These are phyloP conservation scores for Meghimatium bilineatum DNA, from an alignment of 2,888 invertebrate species.

Conservation along the genomic window DNA sequence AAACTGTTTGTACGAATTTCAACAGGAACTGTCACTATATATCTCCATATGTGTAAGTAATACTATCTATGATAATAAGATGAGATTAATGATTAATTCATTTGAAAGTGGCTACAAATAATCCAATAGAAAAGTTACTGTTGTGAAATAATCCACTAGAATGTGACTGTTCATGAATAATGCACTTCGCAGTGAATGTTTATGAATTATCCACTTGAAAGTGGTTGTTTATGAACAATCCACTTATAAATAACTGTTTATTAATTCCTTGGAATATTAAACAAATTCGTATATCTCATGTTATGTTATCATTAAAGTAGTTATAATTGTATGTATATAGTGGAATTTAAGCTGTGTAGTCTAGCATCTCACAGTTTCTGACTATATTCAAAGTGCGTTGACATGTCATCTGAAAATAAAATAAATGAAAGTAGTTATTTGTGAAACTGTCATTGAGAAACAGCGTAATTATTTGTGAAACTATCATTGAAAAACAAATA, in stretches of 20 bases:
- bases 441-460: too few species aligned
- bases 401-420: neutral
- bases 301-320: neutral
- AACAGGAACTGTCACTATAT: neutral
- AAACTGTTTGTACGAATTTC: neutral
- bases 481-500: too few species aligned
- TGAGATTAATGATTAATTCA: too few species aligned
- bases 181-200: too few species aligned
- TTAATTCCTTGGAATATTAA: neutral
- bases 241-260: neutral
- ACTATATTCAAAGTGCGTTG: neutral
- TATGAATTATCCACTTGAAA: too few species aligned
- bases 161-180: too few species aligned
- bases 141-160: too few species aligned
- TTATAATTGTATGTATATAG: neutral
- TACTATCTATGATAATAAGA: neutral
- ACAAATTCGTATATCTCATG: neutral
- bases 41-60: neutral
- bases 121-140: too few species aligned
- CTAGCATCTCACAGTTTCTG: neutral
- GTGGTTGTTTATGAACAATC: too few species aligned
- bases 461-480: too few species aligned
- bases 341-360: neutral
- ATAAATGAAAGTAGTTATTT: neutral
- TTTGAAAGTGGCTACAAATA: too few species aligned